Evolutionary conservation across 2,113 vertebrate species (phyloP), one percentile per base, ranked within the genome.

Genomic region (Procavia capensis): DNA sequence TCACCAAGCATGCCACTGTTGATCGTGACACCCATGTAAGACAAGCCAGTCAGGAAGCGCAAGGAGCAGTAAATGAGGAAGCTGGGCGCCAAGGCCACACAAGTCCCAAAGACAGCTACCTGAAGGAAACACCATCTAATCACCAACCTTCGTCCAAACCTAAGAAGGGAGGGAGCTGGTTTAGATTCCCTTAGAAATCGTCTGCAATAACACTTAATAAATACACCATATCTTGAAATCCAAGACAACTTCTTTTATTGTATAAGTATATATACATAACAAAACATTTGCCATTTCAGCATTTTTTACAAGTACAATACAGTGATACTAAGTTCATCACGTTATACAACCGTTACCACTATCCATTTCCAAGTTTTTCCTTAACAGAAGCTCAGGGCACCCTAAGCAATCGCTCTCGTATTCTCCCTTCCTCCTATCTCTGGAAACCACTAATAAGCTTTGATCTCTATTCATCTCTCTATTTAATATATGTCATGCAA

Each of bases 131-230:
- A 97, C 85, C 96, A 96, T 39, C 57, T 93, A 63, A 99, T 92
- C 45, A 98, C 78, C 1, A 75, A 80, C 88, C 78, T 98, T 80
- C 98, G 97, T 29, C 98, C 98, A 6, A 98, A 98, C 97, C 98
- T 98, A 91, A n/a, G 83, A 41, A 75, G 50, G n/a, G 39, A 24
- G 11, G 70, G 20, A 72, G 19, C 19, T 36, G 24, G 70, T 6
- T 39, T n/a, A 81, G 64, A n/a, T 34, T 14, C 5, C 78, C 0
- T 16, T 36, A 57, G 20, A 16, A n/a, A 22, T 27, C 5, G 36
- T 3, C 66, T 29, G 11, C 10, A 29, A 31, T 45, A 22, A 47
- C 31, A 57, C n/a, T 29, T 17, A 41, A 17, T 13, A 61, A 59
- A 78, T 68, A 14, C 10, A 45, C 20, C 17, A 63, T 4, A 9